Conservation (phyloP, 2,113 vertebrate species). For the Puffinus mauretanicus region DNA sequence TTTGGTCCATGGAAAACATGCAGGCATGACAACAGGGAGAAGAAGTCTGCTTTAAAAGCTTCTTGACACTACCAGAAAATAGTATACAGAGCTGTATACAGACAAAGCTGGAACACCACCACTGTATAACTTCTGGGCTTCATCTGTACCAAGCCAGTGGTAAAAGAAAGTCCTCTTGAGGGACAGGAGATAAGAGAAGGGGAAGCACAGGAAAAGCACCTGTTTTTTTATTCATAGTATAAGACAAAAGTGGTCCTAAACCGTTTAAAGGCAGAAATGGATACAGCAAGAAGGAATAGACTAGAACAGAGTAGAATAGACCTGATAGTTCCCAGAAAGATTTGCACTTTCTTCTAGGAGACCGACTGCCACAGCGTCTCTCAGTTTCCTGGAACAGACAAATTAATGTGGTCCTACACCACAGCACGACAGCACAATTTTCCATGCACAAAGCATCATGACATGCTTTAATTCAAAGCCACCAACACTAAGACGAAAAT, state of each 20-base stretch:
- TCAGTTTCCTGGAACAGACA: neutral
- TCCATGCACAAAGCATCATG: neutral
- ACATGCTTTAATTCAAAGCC: neutral
- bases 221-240: neutral
- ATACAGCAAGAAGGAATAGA: neutral
- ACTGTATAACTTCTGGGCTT: neutral
- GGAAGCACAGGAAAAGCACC: neutral
- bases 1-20: neutral
- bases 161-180: neutral
- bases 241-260: neutral
- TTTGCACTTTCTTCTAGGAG: neutral
- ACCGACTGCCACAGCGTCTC: neutral
- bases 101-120: neutral
- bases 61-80: neutral
- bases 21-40: neutral
- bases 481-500: neutral
- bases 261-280: neutral
- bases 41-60: neutral
- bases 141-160: neutral
- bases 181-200: neutral
- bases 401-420: neutral
- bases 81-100: neutral
- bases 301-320: neutral
- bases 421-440: neutral
- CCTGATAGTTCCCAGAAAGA: neutral